These are phyloP conservation scores for Hippocampus mohnikei DNA, from an alignment of 2,113 vertebrate species.

Conservation along the genomic window DNA sequence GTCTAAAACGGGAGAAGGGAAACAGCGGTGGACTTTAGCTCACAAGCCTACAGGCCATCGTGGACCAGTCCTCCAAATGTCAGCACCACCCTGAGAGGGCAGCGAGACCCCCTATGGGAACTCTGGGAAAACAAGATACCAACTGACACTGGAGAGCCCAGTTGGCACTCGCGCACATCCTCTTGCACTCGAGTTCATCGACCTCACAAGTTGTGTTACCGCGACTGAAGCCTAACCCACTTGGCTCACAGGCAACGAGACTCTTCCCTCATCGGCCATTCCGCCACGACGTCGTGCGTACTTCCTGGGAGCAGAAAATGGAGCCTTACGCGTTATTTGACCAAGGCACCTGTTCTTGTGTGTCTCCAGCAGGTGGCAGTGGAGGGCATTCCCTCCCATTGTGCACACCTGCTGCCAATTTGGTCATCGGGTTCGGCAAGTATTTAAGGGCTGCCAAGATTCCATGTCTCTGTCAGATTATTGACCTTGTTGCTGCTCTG, in stretches of 20 bases:
- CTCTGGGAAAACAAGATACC: conserved; percentile 49
- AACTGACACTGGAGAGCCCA: conserved; percentile 46
- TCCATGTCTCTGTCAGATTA: too few relatives aligned
- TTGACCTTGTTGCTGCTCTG: too few relatives aligned
- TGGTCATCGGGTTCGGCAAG: too few relatives aligned
- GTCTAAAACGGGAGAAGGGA: conserved; percentile 10
- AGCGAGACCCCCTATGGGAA: conserved; percentile 45
- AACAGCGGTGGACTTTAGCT: conserved; percentile 30
- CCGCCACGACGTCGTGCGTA: neutral
- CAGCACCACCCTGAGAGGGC: conserved; percentile 55
- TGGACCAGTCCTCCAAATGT: conserved; percentile 62
- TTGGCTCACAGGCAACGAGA: conserved; percentile 10
- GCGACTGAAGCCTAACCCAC: conserved; percentile 11
- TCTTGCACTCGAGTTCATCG: conserved; percentile 14
- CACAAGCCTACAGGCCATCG: conserved; percentile 44
- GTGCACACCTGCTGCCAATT: too few relatives aligned
- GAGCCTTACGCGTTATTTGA: too few relatives aligned
- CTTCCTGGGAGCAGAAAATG: neutral
- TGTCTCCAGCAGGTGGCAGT: too few relatives aligned
- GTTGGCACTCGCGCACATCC: conserved; percentile 24
- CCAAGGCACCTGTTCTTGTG: too few relatives aligned
- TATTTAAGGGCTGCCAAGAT: too few relatives aligned
- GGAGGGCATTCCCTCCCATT: too few relatives aligned
- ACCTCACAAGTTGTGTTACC: conserved; percentile 23
- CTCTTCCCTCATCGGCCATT: neutral